Evolutionary conservation across 2,888 invertebrate genomes (phyloP).

Genomic region (Euproctis similis): DNA sequence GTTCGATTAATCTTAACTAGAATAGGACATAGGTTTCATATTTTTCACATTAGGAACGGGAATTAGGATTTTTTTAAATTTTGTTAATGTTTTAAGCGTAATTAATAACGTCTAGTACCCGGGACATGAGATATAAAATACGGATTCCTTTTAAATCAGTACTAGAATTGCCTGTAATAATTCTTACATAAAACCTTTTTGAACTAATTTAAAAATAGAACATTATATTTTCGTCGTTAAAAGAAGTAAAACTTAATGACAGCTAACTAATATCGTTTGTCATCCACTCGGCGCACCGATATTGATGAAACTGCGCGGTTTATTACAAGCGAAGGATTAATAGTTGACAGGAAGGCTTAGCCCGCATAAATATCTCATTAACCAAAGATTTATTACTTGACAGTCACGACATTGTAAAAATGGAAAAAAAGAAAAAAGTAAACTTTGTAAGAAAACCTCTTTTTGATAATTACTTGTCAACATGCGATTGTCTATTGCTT

Average conservation of each 20-base stretch:
- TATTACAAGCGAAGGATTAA: conserved; percentile 59
- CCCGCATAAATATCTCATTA: conserved; percentile 75
- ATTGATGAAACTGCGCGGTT: conserved; percentile 46
- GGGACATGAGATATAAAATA: too few relatives aligned
- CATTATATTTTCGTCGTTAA: too few relatives aligned
- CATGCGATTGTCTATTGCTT: conserved; percentile 72
- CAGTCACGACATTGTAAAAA: conserved; percentile 67
- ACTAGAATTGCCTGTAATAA: too few relatives aligned
- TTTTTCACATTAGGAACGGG: too few relatives aligned
- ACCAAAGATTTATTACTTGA: conserved; percentile 63
- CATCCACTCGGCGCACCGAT: conserved; percentile 27
- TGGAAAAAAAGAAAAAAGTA: conserved; percentile 49
- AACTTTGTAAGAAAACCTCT: conserved; percentile 56
- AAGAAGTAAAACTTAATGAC: conserved; percentile 16
- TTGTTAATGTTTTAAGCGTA: too few relatives aligned
- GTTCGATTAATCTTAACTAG: too few relatives aligned
- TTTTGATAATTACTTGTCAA: conserved; percentile 72
- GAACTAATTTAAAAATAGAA: too few relatives aligned
- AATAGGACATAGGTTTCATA: too few relatives aligned
- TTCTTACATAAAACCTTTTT: too few relatives aligned
- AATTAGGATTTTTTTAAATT: too few relatives aligned
- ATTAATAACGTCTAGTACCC: too few relatives aligned
- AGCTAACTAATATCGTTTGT: conserved; percentile 24
- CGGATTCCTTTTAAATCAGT: too few relatives aligned
- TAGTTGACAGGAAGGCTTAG: conserved; percentile 58